Base-by-base conservation (phyloP, 2,888 invertebrate genomes). In the Pheosia tremula region DNA sequence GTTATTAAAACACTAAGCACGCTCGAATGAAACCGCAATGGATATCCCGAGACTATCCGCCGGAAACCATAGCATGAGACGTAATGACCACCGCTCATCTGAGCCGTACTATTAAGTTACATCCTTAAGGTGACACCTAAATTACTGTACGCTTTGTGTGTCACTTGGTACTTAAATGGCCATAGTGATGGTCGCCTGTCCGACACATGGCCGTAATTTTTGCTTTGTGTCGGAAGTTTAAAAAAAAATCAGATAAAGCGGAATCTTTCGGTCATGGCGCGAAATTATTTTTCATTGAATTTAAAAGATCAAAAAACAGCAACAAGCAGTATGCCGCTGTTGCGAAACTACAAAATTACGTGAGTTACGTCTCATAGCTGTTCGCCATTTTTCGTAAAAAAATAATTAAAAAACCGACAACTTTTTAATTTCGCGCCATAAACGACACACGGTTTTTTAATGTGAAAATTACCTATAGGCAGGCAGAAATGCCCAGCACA, bases 1-100 rank as follows among this genome's bases (percentile, higher is more conserved):
- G 82, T 81, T 83, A 86, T 90, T 88, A 85, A 85, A 83, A 90
- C 81, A 73, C 90, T 64, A 73, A 75, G 79, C 90, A 90, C 90
- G 89, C 78, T 79, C 74, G 74, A 82, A 81, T 84, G 79, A 83
- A 81, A 83, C 80, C 80, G 83, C 83, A 74, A 81, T 79, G 79
- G 82, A 77, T 77, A 82, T 82, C 69, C 81, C 78, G 74, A 85
- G 85, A 83, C 82, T 87, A 85, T 88, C 88, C 89, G 88, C 75
- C 87, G 91, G 90, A 90, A 83, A 85, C 80, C 69, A 77, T 77
- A 70, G 60, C 59, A 60, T 36, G 39, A 10, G 47, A 65, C 60
- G 5, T 47, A n/a, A 47, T 47, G 47, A n/a, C 5, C 47, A 47
- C 74, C 65, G 64, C 74, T 74, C 69, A 78, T 77, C 60, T 64